phyloP scores from a whole-genome alignment of 2,113 vertebrate genomes.

The Varanus salvator region DNA sequence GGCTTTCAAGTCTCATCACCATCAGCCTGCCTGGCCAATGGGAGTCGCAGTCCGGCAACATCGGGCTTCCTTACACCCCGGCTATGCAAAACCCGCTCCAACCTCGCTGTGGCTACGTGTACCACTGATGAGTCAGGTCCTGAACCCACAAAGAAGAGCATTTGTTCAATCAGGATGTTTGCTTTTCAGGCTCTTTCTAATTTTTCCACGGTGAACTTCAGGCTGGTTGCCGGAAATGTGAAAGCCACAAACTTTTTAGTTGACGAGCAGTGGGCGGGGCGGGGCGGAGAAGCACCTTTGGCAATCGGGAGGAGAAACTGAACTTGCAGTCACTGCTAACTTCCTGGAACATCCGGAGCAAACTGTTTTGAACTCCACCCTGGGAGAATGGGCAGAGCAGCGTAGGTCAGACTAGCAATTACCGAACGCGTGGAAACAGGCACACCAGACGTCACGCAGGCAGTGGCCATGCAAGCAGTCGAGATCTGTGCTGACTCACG shows the following conservation, averaged over 20 bases:
- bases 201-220: neutral
- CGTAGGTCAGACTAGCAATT: neutral
- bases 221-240: neutral
- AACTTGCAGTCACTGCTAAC: fast-evolving
- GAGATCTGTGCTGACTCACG: conserved; percentile 48
- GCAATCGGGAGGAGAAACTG: neutral
- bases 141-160: neutral
- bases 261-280: neutral
- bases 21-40: neutral
- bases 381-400: neutral
- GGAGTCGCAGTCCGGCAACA: too few relatives aligned
- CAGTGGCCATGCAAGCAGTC: conserved; percentile 13
- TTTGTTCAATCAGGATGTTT: neutral
- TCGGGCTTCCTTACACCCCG: neutral
- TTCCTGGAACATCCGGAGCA: fast-evolving
- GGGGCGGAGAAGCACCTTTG: neutral
- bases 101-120: neutral
- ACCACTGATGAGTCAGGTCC: neutral
- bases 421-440: neutral
- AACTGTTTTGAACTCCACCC: fast-evolving
- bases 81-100: neutral
- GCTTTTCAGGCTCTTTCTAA: neutral
- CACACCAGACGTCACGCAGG: too few relatives aligned
- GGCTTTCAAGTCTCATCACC: neutral
- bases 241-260: neutral